Percentiles rank a stretch among this genome's conserved stretches.
phyloP scores from a whole-genome alignment of 2,113 vertebrate species.

The Columba janthina region DNA sequence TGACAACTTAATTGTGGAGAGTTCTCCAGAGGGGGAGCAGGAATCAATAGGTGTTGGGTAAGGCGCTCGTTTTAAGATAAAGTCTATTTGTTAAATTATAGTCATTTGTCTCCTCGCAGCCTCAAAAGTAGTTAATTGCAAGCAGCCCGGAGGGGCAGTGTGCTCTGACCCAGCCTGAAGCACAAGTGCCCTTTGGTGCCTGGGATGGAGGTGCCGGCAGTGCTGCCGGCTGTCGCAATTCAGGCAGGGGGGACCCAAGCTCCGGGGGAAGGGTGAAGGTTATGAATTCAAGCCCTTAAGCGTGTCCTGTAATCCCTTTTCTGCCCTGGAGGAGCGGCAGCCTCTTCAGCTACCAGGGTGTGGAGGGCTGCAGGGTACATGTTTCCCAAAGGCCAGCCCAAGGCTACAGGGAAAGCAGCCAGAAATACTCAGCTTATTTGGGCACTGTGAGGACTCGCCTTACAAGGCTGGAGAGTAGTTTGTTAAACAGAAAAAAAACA shows the following conservation, averaged over 20 bases:
- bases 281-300: slow-evolving; percentile 39
- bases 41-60: slow-evolving; percentile 66
- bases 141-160: not conserved
- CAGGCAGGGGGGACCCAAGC: not conserved
- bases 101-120: slow-evolving; percentile 53
- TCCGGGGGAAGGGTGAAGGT: not conserved
- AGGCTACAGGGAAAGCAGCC: not conserved
- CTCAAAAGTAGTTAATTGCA: slow-evolving; percentile 47
- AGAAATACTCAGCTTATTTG: slow-evolving; percentile 54
- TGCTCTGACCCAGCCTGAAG: not conserved
- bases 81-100: slow-evolving; percentile 73
- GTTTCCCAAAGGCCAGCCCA: slow-evolving; percentile 45
- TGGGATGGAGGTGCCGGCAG: not conserved
- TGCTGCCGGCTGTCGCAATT: not conserved
- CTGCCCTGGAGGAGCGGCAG: not conserved
- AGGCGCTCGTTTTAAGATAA: slow-evolving; percentile 63
- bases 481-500: not conserved
- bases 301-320: slow-evolving; percentile 47
- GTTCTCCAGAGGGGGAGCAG: slow-evolving; percentile 15
- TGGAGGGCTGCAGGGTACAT: not conserved
- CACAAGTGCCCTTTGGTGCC: not conserved
- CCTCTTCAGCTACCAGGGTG: slow-evolving; percentile 50
- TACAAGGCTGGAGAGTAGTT: slow-evolving; percentile 35
- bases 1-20: slow-evolving; percentile 70
- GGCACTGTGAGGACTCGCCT: not conserved